Conservation (phyloP, 2,113 vertebrate genomes). For the Coracopsis vasa region DNA sequence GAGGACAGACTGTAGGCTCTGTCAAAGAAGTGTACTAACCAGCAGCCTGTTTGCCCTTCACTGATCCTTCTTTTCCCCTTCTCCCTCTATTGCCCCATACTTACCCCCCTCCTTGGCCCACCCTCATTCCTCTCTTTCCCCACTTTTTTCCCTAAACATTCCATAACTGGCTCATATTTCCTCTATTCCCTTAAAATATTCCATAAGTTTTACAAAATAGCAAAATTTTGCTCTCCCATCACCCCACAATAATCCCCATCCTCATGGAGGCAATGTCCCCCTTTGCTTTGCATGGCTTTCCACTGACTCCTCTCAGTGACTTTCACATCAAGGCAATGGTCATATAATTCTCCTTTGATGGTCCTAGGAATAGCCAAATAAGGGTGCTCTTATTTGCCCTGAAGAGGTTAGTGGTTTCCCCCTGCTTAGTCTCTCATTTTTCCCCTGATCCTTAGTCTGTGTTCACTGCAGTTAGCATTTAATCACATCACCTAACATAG, state of each 20-base stretch:
- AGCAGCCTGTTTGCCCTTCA: neutral
- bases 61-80: neutral
- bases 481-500: neutral
- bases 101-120: neutral
- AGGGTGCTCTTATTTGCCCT: neutral
- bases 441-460: neutral
- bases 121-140: neutral
- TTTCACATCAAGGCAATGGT: neutral
- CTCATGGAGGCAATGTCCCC: neutral
- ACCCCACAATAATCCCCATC: neutral
- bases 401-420: neutral
- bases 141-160: neutral
- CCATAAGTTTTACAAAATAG: neutral
- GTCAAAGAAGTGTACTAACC: neutral
- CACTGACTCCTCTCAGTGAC: neutral
- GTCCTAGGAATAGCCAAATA: neutral
- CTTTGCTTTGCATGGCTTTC: neutral
- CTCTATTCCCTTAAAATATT: neutral
- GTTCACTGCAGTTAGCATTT: neutral
- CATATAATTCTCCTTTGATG: neutral
- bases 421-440: neutral
- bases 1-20: neutral
- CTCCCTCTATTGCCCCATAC: neutral
- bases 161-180: neutral
- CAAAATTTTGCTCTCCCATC: neutral